Conservation (phyloP, 1,140 invertebrate genomes). For the Saccostrea cuccullata region DNA sequence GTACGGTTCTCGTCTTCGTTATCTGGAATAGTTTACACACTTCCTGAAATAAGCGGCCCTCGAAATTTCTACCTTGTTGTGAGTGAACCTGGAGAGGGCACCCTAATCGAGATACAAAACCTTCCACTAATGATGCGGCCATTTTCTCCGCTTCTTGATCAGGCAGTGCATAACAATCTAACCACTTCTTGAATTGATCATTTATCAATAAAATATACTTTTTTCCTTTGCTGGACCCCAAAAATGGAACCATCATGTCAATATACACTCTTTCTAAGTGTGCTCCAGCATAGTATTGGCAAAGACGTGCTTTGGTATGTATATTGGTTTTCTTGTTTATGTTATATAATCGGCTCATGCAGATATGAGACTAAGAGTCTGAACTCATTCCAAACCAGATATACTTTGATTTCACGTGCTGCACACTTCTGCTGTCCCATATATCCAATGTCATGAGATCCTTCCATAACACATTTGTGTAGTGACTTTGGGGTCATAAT, state of each 20-base stretch:
- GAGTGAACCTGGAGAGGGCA: no score
- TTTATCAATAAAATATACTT: slow-evolving; percentile 49
- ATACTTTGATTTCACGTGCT: neutral
- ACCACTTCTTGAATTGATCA: slow-evolving; percentile 55
- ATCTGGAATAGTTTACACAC: slow-evolving; percentile 47
- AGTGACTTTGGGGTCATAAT: slow-evolving; percentile 24
- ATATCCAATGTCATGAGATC: slow-evolving; percentile 35
- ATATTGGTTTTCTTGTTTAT: no score
- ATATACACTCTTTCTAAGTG: neutral
- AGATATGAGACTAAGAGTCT: no score
- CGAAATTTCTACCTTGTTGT: slow-evolving; percentile 37
- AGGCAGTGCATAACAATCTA: no score
- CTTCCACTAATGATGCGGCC: slow-evolving; percentile 40
- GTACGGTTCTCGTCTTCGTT: no score
- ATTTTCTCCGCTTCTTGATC: no score
- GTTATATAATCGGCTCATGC: no score
- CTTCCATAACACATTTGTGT: neutral
- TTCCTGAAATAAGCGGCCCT: slow-evolving; percentile 20
- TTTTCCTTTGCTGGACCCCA: slow-evolving; percentile 14
- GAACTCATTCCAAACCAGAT: no score
- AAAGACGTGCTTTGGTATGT: no score
- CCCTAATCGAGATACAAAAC: slow-evolving; percentile 24
- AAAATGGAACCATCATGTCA: neutral
- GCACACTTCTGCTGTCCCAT: slow-evolving; percentile 33
- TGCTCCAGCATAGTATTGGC: no score